Evolutionary conservation across 2,797 vertebrate genomes (phyloP).

Genomic region (Esox lucius): DNA sequence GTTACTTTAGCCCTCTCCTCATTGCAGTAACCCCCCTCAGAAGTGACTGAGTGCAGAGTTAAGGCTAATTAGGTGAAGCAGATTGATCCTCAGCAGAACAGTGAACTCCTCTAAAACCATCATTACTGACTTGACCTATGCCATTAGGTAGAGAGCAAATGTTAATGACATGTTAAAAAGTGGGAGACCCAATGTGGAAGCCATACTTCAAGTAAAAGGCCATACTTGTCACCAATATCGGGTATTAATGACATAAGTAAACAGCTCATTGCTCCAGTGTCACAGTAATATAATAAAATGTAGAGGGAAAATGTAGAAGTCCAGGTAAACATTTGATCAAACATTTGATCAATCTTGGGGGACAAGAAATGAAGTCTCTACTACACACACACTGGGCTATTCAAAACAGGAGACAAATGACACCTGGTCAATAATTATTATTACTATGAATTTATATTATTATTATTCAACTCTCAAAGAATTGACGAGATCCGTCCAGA

Average conservation of each 20-base stretch:
- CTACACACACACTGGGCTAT: no score
- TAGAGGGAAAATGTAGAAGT: no score
- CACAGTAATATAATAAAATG: background rate
- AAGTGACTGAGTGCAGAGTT: conserved; percentile 12
- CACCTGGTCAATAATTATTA: no score
- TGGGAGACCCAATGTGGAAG: conserved; percentile 28
- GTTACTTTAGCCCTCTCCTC: background rate
- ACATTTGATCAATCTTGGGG: no score
- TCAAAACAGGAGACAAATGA: no score
- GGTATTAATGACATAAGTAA: conserved; percentile 9
- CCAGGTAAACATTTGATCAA: no score
- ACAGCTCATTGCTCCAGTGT: background rate
- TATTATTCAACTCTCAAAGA: no score
- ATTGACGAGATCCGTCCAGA: no score
- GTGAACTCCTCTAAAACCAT: conserved; percentile 22
- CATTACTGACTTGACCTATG: conserved; percentile 45
- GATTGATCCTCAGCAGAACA: conserved; percentile 37
- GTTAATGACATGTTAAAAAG: conserved; percentile 11
- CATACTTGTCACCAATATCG: conserved; percentile 5
- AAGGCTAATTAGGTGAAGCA: conserved; percentile 28
- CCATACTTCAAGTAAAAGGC: conserved; percentile 14
- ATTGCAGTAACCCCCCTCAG: conserved; percentile 5
- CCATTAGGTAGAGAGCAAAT: conserved; percentile 20
- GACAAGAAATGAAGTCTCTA: no score
- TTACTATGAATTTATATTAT: no score